Percentiles rank a stretch among this genome's conserved stretches.
Evolutionary conservation across 2,888 invertebrate species (phyloP).

Genomic region (Onchidella celtica): DNA sequence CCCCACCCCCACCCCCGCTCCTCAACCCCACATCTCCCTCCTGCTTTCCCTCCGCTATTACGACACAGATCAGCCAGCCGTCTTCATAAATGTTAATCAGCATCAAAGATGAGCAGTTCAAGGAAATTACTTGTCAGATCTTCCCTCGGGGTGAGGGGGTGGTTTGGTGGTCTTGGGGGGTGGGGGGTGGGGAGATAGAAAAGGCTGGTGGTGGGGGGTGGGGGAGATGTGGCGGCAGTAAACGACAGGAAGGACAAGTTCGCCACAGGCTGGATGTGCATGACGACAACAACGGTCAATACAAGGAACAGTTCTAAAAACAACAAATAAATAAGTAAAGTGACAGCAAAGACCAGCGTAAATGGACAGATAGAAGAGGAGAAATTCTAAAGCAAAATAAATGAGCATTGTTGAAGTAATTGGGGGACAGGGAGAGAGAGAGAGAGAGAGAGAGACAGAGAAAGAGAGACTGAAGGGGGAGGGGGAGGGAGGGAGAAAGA

Average conservation of each 20-base stretch:
- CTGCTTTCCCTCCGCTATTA: not conserved
- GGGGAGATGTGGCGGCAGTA: not conserved
- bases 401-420: not conserved
- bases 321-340: no score
- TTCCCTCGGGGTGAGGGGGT: not conserved
- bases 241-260: not conserved
- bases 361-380: no score
- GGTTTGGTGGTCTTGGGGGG: not conserved
- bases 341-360: not conserved
- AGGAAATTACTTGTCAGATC: slow-evolving; percentile 25
- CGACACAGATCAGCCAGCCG: no score
- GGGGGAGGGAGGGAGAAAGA: not conserved
- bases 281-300: not conserved
- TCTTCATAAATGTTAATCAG: slow-evolving; percentile 32
- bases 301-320: not conserved
- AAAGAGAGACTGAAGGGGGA: not conserved
- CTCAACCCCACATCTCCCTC: not conserved
- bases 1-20: not conserved
- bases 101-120: slow-evolving; percentile 14
- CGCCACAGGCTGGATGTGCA: not conserved
- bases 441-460: not conserved
- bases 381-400: not conserved
- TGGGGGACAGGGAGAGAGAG: no score
- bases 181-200: not conserved
- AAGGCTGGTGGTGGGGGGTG: not conserved